Evolutionary conservation across 2,113 vertebrate genomes (phyloP), one percentile per base, ranked within the genome.

Genomic region (Rhinopomastus cyanomelas): DNA sequence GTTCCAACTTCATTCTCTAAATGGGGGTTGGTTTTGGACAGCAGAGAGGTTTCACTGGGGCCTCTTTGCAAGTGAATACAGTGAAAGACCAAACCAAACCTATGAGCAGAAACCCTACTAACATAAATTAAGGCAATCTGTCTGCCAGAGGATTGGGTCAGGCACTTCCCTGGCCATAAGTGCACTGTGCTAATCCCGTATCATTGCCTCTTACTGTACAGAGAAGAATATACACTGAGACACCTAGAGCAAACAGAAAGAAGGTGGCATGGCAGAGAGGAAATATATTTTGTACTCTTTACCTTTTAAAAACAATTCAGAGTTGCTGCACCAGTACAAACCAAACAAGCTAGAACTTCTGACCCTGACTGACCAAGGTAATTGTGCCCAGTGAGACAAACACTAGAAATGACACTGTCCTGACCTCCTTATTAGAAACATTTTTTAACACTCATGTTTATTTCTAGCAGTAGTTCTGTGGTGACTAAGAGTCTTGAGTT

Each of bases 361-460:
- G 27, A 27, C 32, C 16, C 16, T 61, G 27, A 27, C 32, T 62
- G 42, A 73, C 12, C 26, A 66, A 30, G 49, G 39, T 14, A 16
- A 68, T 26, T 16, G n/a, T 1, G 21, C 53, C 26, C 59, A 73
- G 42, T 23, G 32, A 65, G 55, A 82, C 8, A 39, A 8, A 49
- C 12, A 8, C 7, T 37, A 27, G 36, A 81, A 61, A 55, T n/a
- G 12, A 44, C 25, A 51, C 9, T 25, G 39, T 13, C 21, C 29
- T 49, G 72, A 68, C 17, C n/a, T 48, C 39, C 66, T 22, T 0
- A 0, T n/a, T 21, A n/a, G 36, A 39, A 82, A 32, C 4, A 17
- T 66, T 69, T 85, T n/a, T 51, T 55, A 85, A 39, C 9, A 23
- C 76, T 61, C 27, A 30, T 27, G 48, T 59, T 66, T 14, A 29